Evolutionary conservation across 2,888 invertebrate species (phyloP), one percentile per base, ranked within the genome.

Genomic region (Lithophane socia): DNA sequence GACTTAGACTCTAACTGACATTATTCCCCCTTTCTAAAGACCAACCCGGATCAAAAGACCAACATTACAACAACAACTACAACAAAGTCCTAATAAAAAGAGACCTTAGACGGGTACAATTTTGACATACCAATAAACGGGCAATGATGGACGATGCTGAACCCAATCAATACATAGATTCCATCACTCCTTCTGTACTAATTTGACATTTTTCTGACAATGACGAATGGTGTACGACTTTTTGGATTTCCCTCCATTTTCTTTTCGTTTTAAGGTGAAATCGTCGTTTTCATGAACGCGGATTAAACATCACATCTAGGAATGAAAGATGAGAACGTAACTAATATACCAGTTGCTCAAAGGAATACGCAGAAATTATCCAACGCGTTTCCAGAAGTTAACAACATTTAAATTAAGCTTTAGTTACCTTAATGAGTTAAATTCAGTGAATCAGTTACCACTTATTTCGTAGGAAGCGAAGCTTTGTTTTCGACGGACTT

Each of bases 161-260:
- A 81, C 76, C 84, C 86, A 89, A 90, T 91, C 90, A 89, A 88
- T 90, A 88, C 84, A 84, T 86, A 86, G 87, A 89, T 85, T 81
- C 88, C 84, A 83, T 83, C 88, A 89, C 87, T 89, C 88, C 80
- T 83, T 87, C 83, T 83, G 84, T 87, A 85, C 87, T 91, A 91
- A 91, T 92, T 91, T 91, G 91, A 91, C 92, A 85, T 88, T 85
- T 86, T 86, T 75, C 74, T 88, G 91, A 91, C 92, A 91, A 88
- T 91, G 91, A 91, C 84, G 82, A 90, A 86, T 88, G 82, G 72
- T 83, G 79, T 73, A 67, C 75, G 77, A 83, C 80, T 81, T 84
- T 84, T 84, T 72, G 76, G 76, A 87, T 75, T 80, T 83, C 71
- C 73, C 60, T 73, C 76, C 71, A 81, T 82, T 78, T 82, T 70